Evolutionary conservation across 1,140 invertebrate species (phyloP).

Genomic region (Spodoptera litura): DNA sequence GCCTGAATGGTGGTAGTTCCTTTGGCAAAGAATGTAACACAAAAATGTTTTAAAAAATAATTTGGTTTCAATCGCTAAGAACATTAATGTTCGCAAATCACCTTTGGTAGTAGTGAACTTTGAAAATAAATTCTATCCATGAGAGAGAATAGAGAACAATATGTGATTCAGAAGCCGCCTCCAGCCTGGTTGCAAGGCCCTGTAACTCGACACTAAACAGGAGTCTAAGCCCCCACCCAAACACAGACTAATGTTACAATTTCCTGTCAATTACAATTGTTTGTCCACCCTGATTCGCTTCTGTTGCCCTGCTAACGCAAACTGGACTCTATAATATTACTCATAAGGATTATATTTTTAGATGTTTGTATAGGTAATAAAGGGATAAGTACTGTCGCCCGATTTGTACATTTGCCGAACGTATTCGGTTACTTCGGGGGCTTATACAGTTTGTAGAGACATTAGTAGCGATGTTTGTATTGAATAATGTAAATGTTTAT

Average conservation of each 20-base stretch:
- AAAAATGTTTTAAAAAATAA: too few species aligned
- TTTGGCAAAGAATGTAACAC: too few species aligned
- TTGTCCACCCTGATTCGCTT: conserved; percentile 46
- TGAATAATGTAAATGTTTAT: too few species aligned
- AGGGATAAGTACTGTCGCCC: conserved; percentile 41
- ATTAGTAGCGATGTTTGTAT: conserved; percentile 9
- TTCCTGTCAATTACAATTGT: conserved; percentile 72
- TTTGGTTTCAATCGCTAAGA: too few species aligned
- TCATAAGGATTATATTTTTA: conserved; percentile 1
- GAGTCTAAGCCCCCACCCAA: conserved; percentile 61
- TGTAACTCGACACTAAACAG: conserved; percentile 45
- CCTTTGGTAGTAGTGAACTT: too few species aligned
- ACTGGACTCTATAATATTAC: conserved; percentile 1
- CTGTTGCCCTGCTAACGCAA: not conserved
- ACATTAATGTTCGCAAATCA: too few species aligned
- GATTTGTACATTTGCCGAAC: conserved; percentile 53
- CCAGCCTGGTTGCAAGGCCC: not conserved
- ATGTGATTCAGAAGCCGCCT: conserved; percentile 3
- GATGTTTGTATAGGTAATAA: conserved; percentile 35
- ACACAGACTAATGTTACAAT: conserved; percentile 73
- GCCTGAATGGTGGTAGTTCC: too few species aligned
- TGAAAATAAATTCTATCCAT: too few species aligned
- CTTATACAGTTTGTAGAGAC: conserved; percentile 6
- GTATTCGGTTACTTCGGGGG: conserved; percentile 38
- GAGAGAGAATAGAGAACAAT: too few species aligned